These are phyloP conservation scores for Papilio helenus DNA, from an alignment of 1,140 invertebrate species.

Conservation along the genomic window DNA sequence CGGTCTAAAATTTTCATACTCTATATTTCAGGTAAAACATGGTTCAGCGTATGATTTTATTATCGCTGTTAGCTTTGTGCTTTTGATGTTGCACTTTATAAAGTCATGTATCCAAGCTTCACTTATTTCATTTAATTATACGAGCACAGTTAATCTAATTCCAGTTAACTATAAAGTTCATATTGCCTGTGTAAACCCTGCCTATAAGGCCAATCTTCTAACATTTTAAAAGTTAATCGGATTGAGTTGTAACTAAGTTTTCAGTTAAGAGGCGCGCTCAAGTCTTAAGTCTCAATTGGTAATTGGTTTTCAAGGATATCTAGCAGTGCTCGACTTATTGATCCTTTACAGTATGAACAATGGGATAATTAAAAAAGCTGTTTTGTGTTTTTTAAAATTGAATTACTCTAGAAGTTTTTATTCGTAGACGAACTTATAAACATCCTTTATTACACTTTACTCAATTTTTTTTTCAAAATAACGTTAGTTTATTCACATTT, in stretches of 20 bases:
- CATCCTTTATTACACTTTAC: too few relatives aligned
- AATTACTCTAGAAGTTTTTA: not conserved
- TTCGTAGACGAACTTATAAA: not conserved
- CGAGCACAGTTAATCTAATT: not conserved
- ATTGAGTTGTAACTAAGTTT: slow-evolving; percentile 1
- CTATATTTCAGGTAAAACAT: not conserved
- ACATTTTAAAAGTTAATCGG: slow-evolving; percentile 22
- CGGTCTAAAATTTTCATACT: not conserved
- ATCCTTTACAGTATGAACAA: not conserved
- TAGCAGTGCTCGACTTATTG: not conserved
- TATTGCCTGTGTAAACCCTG: not conserved
- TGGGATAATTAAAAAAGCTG: not conserved
- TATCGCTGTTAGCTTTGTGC: slow-evolving; percentile 22
- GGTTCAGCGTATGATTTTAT: slow-evolving; percentile 5
- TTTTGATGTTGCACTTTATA: slow-evolving; percentile 16
- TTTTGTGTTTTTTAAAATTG: not conserved
- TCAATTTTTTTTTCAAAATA: not conserved
- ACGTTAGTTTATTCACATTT: not conserved
- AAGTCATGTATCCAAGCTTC: not conserved
- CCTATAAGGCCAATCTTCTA: not conserved
- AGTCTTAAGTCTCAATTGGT: not conserved
- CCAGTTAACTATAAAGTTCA: not conserved
- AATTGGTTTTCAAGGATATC: slow-evolving; percentile 2
- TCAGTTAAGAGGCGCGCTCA: not conserved
- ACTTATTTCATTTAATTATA: slow-evolving; percentile 9